Percentiles rank a stretch among this genome's conserved stretches.
phyloP scores from a whole-genome alignment of 2,888 invertebrate genomes.

The Netelia virgata region DNA sequence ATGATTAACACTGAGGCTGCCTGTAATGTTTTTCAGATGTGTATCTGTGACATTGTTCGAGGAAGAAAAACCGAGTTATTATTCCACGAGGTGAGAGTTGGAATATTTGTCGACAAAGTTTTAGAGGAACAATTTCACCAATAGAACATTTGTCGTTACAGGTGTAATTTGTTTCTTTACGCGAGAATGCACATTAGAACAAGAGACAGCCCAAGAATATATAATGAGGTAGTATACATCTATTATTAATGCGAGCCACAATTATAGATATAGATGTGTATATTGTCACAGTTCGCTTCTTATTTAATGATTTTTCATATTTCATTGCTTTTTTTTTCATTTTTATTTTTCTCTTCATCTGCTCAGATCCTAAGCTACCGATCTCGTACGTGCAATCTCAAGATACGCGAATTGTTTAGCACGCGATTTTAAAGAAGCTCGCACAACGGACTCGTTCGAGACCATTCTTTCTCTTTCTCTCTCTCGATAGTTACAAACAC shows the following conservation, averaged over 20 bases:
- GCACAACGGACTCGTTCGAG: constrained; percentile 56
- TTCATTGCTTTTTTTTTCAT: constrained; percentile 49
- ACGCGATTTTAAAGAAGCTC: constrained; percentile 56
- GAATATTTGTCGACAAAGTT: too few relatives aligned
- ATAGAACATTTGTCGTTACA: too few relatives aligned
- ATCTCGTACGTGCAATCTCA: constrained; percentile 63
- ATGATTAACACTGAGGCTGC: constrained; percentile 22
- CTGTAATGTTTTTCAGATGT: constrained; percentile 3
- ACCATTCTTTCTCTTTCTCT: too few relatives aligned
- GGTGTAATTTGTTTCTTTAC: not conserved
- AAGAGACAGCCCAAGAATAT: constrained; percentile 46
- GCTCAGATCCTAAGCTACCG: constrained; percentile 82
- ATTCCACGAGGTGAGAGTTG: too few relatives aligned
- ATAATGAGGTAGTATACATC: constrained; percentile 54
- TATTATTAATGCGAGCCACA: constrained; percentile 41
- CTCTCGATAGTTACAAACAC: constrained; percentile 19
- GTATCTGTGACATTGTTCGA: not conserved
- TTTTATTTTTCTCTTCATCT: constrained; percentile 59
- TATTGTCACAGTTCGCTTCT: constrained; percentile 80
- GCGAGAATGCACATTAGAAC: constrained; percentile 1
- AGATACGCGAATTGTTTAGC: constrained; percentile 58
- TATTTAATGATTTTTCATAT: constrained; percentile 63
- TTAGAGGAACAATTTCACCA: not conserved
- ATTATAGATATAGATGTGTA: constrained; percentile 74
- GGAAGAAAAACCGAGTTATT: too few relatives aligned